Evolutionary conservation across 30 jellyfish, hydroid and myxozoan genomes (phyloP).

Genomic region (Calvadosia cruxmelitensis): DNA sequence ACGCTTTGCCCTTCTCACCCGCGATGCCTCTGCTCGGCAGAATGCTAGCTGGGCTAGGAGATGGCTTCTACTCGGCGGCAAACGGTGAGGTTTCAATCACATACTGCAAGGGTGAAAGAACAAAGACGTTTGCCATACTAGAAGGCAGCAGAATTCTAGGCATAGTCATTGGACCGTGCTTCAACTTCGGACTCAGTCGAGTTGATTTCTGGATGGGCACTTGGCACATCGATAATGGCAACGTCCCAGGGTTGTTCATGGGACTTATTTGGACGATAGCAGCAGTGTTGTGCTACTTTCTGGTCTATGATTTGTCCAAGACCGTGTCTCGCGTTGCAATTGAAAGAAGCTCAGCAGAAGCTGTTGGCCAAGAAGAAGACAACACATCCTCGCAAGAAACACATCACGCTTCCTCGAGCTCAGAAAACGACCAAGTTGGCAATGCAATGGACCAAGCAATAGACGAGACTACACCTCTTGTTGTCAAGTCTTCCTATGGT

Average conservation of each 20-base stretch:
- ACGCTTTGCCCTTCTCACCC: conserved; percentile 8
- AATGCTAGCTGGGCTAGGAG: conserved; percentile 6
- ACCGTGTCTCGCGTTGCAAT: neutral
- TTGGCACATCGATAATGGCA: neutral
- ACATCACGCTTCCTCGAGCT: neutral
- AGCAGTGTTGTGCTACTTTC: neutral
- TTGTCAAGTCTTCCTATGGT: neutral
- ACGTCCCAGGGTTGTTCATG: conserved; percentile 9
- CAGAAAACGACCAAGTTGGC: neutral
- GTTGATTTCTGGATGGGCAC: neutral
- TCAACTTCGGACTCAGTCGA: neutral
- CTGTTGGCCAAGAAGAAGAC: neutral
- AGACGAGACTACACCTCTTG: neutral
- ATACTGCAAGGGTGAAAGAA: neutral
- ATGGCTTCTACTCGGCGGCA: neutral
- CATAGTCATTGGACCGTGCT: conserved; percentile 2
- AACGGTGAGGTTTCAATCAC: neutral
- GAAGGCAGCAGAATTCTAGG: conserved; percentile 5
- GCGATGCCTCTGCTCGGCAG: conserved; percentile 7
- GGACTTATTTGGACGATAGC: neutral
- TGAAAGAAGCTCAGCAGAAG: neutral
- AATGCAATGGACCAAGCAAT: neutral
- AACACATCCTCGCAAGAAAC: neutral
- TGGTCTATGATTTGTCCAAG: conserved; percentile 1
- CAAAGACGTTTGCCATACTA: neutral